Evolutionary conservation across 2,797 vertebrate species (phyloP), one percentile per base, ranked within the genome.

Genomic region (Clarias fuscus): DNA sequence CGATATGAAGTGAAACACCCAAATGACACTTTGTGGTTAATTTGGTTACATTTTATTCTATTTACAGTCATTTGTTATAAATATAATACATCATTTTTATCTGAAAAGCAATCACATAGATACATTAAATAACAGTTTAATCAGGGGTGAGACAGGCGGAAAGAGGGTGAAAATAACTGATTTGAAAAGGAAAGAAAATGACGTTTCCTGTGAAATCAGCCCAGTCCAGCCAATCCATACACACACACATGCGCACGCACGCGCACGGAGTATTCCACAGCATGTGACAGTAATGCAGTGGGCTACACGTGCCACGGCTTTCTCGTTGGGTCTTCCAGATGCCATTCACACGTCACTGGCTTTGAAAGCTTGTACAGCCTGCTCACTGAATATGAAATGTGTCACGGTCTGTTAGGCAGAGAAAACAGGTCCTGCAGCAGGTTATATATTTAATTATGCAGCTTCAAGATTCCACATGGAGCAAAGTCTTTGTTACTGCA

Each of bases 61-160:
- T 98, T 96, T 98, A 98, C 97, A 98, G 94, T 95, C 94, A 96
- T 97, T 96, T 97, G 96, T 97, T 98, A 98, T 97, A 98, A 99
- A 99, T 99, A 99, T 98, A 97, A 97, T 98, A 98, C 96, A 98
- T 91, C 22, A 92, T 96, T 96, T 79, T 87, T 67, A 53, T 93
- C 95, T 96, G 95, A 97, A 97, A 98, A 96, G 95, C 96, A 94
- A 94, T 96, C 92, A 93, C 95, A 94, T 94, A 94, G 92, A 95
- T 95, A 95, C 95, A 96, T 94, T 94, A 96, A 95, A 95, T 94
- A 96, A 96, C 95, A 95, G 94, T 92, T 96, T 89, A 91, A 95
- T 94, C 91, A 95, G 91, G 94, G 94, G 73, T 14, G 78, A 48
- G 48, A 86, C 93, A 94, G 91, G 93, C 94, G 95, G 94, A 93